A percentile compares a stretch with the other conserved stretches of the same genome.
Evolutionary conservation across 2,113 vertebrate genomes (phyloP).

Genomic region (Brachionichthys hirsutus): DNA sequence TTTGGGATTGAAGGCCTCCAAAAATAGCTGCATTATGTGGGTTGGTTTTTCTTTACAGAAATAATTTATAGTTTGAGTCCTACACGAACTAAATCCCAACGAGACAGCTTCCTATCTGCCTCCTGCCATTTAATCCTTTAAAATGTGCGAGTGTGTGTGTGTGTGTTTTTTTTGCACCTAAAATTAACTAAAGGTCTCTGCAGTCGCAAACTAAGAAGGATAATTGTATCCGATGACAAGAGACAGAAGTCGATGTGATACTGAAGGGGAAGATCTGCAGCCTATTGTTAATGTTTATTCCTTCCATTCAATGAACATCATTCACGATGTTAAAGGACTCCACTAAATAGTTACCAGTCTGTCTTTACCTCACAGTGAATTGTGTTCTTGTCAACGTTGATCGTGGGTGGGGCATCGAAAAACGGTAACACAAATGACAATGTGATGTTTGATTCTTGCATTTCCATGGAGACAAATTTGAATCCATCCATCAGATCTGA

Average conservation of each 20-base stretch:
- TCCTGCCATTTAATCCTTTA: no score
- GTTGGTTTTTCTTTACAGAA: background rate
- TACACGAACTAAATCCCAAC: conserved; percentile 4
- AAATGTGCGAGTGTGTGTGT: no score
- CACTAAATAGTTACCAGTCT: background rate
- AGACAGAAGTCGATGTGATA: conserved; percentile 8
- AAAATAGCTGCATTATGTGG: conserved; percentile 27
- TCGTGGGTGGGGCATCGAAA: background rate
- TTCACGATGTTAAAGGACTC: background rate
- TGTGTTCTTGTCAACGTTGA: background rate
- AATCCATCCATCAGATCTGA: background rate
- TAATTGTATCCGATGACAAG: conserved; percentile 18
- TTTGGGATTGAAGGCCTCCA: conserved; percentile 5
- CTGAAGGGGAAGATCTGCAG: conserved; percentile 1
- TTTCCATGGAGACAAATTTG: no score
- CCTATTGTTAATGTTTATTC: conserved; percentile 1
- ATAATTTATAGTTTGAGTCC: conserved; percentile 3
- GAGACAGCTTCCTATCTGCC: conserved; percentile 14
- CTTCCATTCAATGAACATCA: background rate
- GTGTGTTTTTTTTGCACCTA: background rate
- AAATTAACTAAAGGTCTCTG: conserved; percentile 9
- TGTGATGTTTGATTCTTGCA: no score
- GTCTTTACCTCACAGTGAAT: background rate
- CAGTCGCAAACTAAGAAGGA: conserved; percentile 10
- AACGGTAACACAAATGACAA: background rate